These are phyloP conservation scores for Luperina nickerlii DNA, from an alignment of 2,888 invertebrate species.

Conservation along the genomic window DNA sequence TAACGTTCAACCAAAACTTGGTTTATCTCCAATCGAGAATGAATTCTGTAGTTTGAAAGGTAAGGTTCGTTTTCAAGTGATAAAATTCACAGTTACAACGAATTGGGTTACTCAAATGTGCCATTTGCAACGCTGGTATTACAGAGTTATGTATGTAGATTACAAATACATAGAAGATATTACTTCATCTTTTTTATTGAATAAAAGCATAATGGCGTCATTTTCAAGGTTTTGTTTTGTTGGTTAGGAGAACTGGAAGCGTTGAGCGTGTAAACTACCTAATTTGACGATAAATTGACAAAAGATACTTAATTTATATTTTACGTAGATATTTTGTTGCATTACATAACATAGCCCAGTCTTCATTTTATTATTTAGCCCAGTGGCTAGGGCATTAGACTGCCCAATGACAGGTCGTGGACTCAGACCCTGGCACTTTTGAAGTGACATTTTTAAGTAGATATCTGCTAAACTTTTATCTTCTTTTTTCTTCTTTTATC, in stretches of 20 bases:
- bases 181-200: constrained; percentile 58
- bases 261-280: constrained; percentile 35
- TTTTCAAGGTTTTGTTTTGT: constrained; percentile 55
- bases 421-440: not conserved
- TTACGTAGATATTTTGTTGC: not conserved
- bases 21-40: constrained; percentile 54
- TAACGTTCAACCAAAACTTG: constrained; percentile 81
- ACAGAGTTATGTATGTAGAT: constrained; percentile 67
- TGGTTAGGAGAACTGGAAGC: constrained; percentile 45
- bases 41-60: constrained; percentile 2
- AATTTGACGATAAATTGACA: constrained; percentile 24
- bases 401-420: not conserved
- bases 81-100: constrained; percentile 60
- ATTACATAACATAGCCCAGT: not conserved
- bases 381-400: not conserved
- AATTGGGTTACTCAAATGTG: constrained; percentile 82
- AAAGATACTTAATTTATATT: not conserved
- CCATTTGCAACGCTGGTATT: constrained; percentile 72
- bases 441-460: not conserved
- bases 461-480: not conserved
- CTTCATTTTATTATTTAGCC: not conserved
- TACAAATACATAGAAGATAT: constrained; percentile 52
- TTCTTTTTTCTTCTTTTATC: too few species aligned
- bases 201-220: constrained; percentile 47
- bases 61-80: constrained; percentile 63